phyloP scores from a whole-genome alignment of 2,797 vertebrate genomes.

The Rhinogobio ventralis region DNA sequence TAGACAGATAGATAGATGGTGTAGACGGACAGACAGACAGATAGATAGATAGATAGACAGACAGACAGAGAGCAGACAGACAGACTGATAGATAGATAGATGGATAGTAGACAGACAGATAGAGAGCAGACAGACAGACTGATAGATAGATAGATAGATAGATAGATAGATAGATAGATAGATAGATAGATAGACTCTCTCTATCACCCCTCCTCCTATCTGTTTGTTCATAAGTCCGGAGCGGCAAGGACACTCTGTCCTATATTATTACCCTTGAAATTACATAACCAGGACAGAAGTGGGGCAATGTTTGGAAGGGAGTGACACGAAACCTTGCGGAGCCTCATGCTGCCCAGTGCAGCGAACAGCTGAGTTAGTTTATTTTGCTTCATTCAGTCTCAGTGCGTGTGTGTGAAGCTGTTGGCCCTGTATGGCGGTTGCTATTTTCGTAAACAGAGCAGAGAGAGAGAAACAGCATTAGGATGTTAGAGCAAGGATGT shows the following conservation, averaged over 20 bases:
- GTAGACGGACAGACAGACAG: background rate
- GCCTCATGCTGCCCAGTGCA: slow-evolving; percentile 30
- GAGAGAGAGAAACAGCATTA: slow-evolving; percentile 35
- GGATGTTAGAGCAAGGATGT: slow-evolving; percentile 48
- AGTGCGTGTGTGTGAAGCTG: slow-evolving; percentile 2
- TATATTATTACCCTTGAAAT: slow-evolving; percentile 58
- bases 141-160: background rate
- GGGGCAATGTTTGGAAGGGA: slow-evolving; percentile 28
- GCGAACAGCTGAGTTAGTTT: slow-evolving; percentile 43
- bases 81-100: too few species aligned
- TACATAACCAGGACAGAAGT: slow-evolving; percentile 57
- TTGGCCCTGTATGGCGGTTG: slow-evolving; percentile 31
- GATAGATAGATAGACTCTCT: background rate
- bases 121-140: background rate
- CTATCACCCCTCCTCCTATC: slow-evolving; percentile 11
- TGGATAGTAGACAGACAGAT: background rate
- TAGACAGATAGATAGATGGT: background rate
- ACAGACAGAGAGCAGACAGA: too few species aligned
- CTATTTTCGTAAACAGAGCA: slow-evolving; percentile 49
- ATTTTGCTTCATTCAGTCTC: slow-evolving; percentile 33
- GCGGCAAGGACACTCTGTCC: slow-evolving; percentile 47
- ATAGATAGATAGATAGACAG: background rate
- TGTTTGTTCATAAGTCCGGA: slow-evolving; percentile 36
- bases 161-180: background rate
- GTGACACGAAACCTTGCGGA: slow-evolving; percentile 39